phyloP scores from a whole-genome alignment of 2,113 vertebrate genomes.

The Vireo altiloquus region DNA sequence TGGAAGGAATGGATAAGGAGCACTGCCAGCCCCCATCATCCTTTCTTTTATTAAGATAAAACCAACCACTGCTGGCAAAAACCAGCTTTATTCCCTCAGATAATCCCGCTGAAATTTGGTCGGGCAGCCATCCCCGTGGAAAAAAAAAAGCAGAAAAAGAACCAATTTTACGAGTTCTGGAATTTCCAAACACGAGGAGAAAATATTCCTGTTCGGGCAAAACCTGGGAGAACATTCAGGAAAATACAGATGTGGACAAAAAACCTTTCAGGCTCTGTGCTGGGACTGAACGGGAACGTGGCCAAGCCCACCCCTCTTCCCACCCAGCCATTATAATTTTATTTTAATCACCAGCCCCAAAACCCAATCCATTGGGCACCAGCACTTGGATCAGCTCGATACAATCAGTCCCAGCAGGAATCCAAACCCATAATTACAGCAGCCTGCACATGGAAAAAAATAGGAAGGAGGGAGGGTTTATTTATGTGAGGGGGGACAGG shows the following conservation, averaged over 20 bases:
- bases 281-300: background rate
- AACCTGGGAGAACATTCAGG: background rate
- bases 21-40: background rate
- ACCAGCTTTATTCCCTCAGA: background rate
- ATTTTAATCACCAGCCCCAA: background rate
- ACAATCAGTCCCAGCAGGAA: background rate
- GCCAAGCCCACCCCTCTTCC: background rate
- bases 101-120: background rate
- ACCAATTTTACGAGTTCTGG: no score
- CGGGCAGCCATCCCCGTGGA: no score
- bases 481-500: background rate
- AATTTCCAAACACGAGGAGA: background rate
- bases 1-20: background rate
- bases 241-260: background rate
- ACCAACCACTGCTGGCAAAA: background rate
- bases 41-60: background rate
- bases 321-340: rapidly evolving
- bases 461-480: background rate
- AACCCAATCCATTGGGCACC: rapidly evolving
- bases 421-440: background rate
- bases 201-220: background rate
- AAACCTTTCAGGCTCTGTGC: background rate
- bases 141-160: background rate
- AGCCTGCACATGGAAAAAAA: background rate
- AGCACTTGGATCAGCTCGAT: background rate